phyloP scores from a whole-genome alignment of 2,888 invertebrate genomes.

The Amblyteles armatorius region DNA sequence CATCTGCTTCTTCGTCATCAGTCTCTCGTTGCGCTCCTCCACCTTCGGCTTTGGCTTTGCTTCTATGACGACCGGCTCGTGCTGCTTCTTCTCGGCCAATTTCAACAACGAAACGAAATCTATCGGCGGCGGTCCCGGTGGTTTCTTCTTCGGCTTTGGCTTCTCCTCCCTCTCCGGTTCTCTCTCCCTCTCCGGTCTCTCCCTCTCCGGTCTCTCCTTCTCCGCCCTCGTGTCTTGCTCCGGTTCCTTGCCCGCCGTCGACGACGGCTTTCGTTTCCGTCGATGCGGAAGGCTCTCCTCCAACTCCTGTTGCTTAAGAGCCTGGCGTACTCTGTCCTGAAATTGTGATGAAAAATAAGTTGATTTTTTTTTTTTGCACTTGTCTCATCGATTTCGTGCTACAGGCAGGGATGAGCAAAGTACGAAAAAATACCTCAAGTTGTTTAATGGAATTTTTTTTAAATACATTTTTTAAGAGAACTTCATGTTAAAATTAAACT shows the following conservation, averaged over 20 bases:
- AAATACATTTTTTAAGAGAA: too few species aligned
- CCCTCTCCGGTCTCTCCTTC: constrained; percentile 83
- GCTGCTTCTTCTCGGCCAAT: constrained; percentile 93
- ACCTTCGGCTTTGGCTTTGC: constrained; percentile 84
- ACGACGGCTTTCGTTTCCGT: constrained; percentile 85
- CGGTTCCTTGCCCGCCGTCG: constrained; percentile 34
- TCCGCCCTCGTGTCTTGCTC: constrained; percentile 83
- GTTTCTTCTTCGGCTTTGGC: constrained; percentile 86
- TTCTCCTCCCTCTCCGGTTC: constrained; percentile 84
- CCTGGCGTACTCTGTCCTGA: constrained; percentile 90
- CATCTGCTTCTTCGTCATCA: constrained; percentile 93
- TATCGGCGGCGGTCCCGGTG: constrained; percentile 89
- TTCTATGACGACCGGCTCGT: constrained; percentile 90
- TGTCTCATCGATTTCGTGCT: too few species aligned
- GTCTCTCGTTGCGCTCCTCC: constrained; percentile 87
- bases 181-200: constrained; percentile 80
- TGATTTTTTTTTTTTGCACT: neutral
- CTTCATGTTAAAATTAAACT: too few species aligned
- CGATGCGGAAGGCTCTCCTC: constrained; percentile 90
- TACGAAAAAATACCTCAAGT: too few species aligned
- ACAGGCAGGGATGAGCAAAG: too few species aligned
- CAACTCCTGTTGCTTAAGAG: constrained; percentile 89
- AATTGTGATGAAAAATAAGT: constrained; percentile 30
- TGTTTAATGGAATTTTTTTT: too few species aligned
- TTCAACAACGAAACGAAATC: constrained; percentile 92